Evolutionary conservation across 2,888 invertebrate genomes (phyloP), one percentile per base, ranked within the genome.

Genomic region (Andrena marginata): DNA sequence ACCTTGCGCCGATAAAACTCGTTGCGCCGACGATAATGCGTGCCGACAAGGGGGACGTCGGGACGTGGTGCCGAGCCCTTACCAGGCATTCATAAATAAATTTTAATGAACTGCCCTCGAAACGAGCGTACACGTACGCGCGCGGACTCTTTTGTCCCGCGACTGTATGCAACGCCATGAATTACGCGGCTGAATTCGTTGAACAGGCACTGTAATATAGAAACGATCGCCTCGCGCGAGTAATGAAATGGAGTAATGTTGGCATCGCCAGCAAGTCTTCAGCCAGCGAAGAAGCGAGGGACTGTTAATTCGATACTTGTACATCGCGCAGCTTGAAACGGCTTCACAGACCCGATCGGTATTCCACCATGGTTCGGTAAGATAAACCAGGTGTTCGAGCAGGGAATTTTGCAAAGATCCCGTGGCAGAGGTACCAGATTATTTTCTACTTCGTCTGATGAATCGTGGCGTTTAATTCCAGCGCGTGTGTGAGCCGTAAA

Each of bases 1-100:
- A 89, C 91, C 92, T 91, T 79, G 89, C 71, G 81, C 63, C 84
- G 86, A 86, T 86, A 87, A 88, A 83, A 85, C 77, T 76, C 59
- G 77, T 63, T 62, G 72, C 63, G 49, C 78, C 65, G 79, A 82
- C 77, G 82, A 86, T 82, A 86, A 86, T 88, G 76, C 80, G 72
- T 29, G 74, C 87, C 80, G 75, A 77, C 72, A 72, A 75, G 79
- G 65, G 42, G 69, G 68, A 71, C 59, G 73, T 74, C 56, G 73
- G 84, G 84, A 85, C 87, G 76, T 79, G 85, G 86, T 87, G 92
- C 92, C 92, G 89, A 91, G 89, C 92, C 92, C 91, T 92, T 91
- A 87, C 84, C 76, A 90, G 88, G 91, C 89, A 91, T 90, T 92
- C 92, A 92, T 92, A 91, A 92, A 92, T 92, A 91, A 91, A 92